phyloP scores from a whole-genome alignment of 2,888 invertebrate species.

The Myathropa florea region DNA sequence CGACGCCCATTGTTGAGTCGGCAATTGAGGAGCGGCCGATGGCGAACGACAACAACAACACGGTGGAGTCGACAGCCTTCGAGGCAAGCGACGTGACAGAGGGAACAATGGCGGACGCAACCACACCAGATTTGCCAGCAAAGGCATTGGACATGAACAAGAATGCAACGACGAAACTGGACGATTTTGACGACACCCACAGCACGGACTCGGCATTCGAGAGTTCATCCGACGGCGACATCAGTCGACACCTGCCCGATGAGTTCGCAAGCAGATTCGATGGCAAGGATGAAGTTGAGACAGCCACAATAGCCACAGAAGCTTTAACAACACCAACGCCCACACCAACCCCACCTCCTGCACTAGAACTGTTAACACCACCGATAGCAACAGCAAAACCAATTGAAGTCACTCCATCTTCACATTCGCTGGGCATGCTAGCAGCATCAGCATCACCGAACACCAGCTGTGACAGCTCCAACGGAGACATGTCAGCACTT shows the following conservation, averaged over 20 bases:
- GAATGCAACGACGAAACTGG: slow-evolving; percentile 74
- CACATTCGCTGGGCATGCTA: not conserved
- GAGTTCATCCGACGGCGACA: slow-evolving; percentile 79
- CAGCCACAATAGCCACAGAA: slow-evolving; percentile 79
- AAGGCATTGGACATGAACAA: slow-evolving; percentile 78
- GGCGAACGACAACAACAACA: slow-evolving; percentile 48
- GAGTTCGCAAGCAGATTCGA: slow-evolving; percentile 78
- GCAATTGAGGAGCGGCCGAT: slow-evolving; percentile 35
- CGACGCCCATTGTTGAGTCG: slow-evolving; percentile 43
- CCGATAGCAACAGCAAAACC: slow-evolving; percentile 52
- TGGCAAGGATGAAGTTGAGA: slow-evolving; percentile 77
- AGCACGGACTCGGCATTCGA: slow-evolving; percentile 80
- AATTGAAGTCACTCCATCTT: slow-evolving; percentile 28
- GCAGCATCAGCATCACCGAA: slow-evolving; percentile 47
- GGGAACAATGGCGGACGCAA: slow-evolving; percentile 41
- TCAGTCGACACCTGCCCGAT: slow-evolving; percentile 78
- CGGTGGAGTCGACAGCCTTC: slow-evolving; percentile 39
- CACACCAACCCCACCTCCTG: slow-evolving; percentile 65
- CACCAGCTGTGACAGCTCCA: slow-evolving; percentile 65
- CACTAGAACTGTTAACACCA: slow-evolving; percentile 31
- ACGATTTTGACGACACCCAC: slow-evolving; percentile 79
- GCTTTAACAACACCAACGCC: slow-evolving; percentile 73
- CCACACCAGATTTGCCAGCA: slow-evolving; percentile 33
- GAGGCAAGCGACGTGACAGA: slow-evolving; percentile 58
- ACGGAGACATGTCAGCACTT: slow-evolving; percentile 48